A percentile compares a stretch with the other conserved stretches of the same genome.
phyloP scores from a whole-genome alignment of 2,797 vertebrate species.

The Sparidentex hasta region DNA sequence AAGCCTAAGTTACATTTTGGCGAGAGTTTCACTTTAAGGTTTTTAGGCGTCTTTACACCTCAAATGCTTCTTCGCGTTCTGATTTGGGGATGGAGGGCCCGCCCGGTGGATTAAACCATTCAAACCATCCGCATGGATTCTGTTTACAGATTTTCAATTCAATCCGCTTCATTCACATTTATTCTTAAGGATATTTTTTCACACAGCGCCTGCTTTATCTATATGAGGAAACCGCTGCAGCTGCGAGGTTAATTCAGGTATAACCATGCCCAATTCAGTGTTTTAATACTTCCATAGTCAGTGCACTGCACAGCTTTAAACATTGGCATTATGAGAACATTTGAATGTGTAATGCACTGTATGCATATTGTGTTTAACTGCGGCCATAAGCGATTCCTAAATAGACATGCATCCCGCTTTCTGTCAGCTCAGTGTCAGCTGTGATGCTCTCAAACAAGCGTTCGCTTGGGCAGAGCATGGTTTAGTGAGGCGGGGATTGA shows the following conservation, averaged over 20 bases:
- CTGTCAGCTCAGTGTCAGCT: conserved; percentile 25
- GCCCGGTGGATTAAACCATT: not conserved
- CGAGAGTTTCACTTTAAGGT: no score
- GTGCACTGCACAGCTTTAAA: not conserved
- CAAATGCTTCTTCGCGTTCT: not conserved
- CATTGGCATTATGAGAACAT: not conserved
- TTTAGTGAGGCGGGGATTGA: conserved; percentile 10
- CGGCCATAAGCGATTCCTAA: not conserved
- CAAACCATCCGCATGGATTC: not conserved
- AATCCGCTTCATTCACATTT: not conserved
- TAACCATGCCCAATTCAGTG: not conserved
- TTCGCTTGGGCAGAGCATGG: not conserved
- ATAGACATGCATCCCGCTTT: not conserved
- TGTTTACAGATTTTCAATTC: not conserved
- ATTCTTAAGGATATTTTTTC: not conserved
- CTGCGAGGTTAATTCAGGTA: not conserved
- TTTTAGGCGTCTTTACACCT: not conserved
- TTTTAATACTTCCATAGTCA: not conserved
- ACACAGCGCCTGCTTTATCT: not conserved
- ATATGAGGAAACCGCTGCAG: not conserved
- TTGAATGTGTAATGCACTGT: not conserved
- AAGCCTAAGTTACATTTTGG: no score
- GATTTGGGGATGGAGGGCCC: not conserved
- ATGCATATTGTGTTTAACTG: not conserved
- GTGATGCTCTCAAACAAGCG: conserved; percentile 1